Evolutionary conservation across 2,113 vertebrate genomes (phyloP), one percentile per base, ranked within the genome.

Genomic region (Percina caprodes): DNA sequence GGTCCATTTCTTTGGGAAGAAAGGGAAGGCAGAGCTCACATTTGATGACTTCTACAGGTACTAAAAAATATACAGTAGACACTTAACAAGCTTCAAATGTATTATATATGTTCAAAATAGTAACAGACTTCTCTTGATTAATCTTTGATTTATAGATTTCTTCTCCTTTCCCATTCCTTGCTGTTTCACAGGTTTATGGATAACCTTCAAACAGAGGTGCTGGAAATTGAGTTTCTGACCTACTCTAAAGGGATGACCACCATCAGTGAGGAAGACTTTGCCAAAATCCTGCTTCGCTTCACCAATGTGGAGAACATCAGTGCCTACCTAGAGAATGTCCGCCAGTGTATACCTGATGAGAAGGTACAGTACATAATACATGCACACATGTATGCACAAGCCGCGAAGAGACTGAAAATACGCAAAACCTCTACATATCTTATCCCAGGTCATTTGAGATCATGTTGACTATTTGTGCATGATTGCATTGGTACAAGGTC

Each of bases 31-130:
- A 62, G 98, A 99, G 89, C 95, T 99, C 70, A 99, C 98, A 48
- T 99, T 99, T 70, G 97, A 99, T 83, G 98, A 99, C 91, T 99
- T 99, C 94, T 99, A 99, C 93, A 98, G 97, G 98, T 99, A 79
- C 21, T 39, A 4, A 18, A 60, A 51, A 19, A 62, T 39, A 19
- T 26, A 7, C 18, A 35, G 4, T 14, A 11, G 39, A 42, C 39
- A 42, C 39, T 11, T 10, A 42, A 42, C 39, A 0, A n/a, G 19
- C 23, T 46, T n/a, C 4, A 52, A 46, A 77, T 60, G 9, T 11
- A n/a, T n/a, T n/a, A n/a, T n/a, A n/a, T 51, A 5, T 19, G n/a
- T 16, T 39, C 13, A 26, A 54, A 60, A 49, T 59, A 58, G 7
- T 24, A 74, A 61, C 15, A 42, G 33, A 33, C 19, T 48, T 12